phyloP scores from a whole-genome alignment of 2,113 vertebrate genomes.

The Microcebus ravelobensis region DNA sequence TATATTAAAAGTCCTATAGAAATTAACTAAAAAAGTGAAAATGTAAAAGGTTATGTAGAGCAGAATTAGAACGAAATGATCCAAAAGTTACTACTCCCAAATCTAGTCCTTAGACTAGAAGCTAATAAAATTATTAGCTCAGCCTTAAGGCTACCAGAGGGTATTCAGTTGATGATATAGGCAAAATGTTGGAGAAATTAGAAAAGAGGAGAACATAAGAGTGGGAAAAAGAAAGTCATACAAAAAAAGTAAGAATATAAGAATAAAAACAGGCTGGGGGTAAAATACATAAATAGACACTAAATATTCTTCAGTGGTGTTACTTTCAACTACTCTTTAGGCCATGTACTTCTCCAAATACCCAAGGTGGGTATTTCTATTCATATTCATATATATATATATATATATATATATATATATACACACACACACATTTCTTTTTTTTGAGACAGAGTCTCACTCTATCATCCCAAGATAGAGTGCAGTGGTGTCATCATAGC shows the following conservation, averaged over 20 bases:
- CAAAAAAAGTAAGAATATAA: background rate
- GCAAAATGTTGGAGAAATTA: background rate
- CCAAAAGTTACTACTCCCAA: background rate
- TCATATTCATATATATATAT: background rate
- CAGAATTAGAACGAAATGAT: background rate
- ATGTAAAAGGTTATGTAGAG: background rate
- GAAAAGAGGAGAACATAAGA: background rate
- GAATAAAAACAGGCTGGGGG: background rate
- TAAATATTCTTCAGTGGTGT: background rate
- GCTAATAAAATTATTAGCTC: background rate
- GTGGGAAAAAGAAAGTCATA: background rate
- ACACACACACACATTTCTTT: too few relatives aligned
- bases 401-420: too few relatives aligned
- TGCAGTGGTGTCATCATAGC: too few relatives aligned
- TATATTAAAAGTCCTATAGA: background rate
- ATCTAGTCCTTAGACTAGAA: background rate
- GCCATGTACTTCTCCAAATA: background rate
- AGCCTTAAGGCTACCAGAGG: background rate
- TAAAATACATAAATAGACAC: background rate
- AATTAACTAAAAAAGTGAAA: background rate
- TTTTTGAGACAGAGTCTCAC: too few relatives aligned
- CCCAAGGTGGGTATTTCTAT: background rate
- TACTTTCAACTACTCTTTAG: background rate
- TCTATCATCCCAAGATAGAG: too few relatives aligned
- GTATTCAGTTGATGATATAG: background rate